Percentiles rank a stretch among this genome's conserved stretches.
Evolutionary conservation across 1,140 invertebrate genomes (phyloP).

Genomic region (Sitophilus oryzae): DNA sequence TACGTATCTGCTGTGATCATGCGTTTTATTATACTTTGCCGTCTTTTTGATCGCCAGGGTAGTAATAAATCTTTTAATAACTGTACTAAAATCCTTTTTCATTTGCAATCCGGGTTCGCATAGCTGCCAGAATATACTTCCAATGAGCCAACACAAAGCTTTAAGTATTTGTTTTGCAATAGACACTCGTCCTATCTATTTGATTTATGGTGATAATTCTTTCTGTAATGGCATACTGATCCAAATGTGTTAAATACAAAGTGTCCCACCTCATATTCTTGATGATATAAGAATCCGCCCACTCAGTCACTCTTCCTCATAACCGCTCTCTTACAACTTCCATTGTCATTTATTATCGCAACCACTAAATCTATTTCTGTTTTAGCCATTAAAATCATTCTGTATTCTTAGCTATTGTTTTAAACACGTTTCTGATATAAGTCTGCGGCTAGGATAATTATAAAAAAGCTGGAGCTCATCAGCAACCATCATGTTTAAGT

Average conservation of each 20-base stretch:
- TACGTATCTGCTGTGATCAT: slow-evolving; percentile 99
- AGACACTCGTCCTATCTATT: slow-evolving; percentile 99
- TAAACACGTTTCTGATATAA: slow-evolving; percentile 59
- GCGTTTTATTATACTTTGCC: slow-evolving; percentile 99
- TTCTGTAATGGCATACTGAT: slow-evolving; percentile 96
- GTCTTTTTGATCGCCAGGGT: slow-evolving; percentile 97
- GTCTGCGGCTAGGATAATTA: slow-evolving; percentile 39
- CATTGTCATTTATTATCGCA: slow-evolving; percentile 99
- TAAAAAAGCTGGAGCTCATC: slow-evolving; percentile 44
- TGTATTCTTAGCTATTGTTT: slow-evolving; percentile 90
- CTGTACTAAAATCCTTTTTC: slow-evolving; percentile 99
- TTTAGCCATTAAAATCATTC: slow-evolving; percentile 99
- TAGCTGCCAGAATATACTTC: slow-evolving; percentile 98
- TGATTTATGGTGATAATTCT: slow-evolving; percentile 99
- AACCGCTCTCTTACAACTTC: slow-evolving; percentile 98
- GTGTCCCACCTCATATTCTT: slow-evolving; percentile 99
- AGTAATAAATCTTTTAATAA: slow-evolving; percentile 98
- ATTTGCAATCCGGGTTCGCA: slow-evolving; percentile 99
- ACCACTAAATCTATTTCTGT: slow-evolving; percentile 99
- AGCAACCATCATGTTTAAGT: slow-evolving; percentile 44
- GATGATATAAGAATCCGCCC: slow-evolving; percentile 96
- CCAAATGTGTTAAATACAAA: slow-evolving; percentile 98
- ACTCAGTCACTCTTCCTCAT: slow-evolving; percentile 99
- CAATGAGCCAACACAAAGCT: slow-evolving; percentile 99
- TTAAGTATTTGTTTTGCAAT: slow-evolving; percentile 99